These are phyloP conservation scores for Pogonocichla stellata DNA, from an alignment of 2,113 vertebrate species.

Conservation along the genomic window DNA sequence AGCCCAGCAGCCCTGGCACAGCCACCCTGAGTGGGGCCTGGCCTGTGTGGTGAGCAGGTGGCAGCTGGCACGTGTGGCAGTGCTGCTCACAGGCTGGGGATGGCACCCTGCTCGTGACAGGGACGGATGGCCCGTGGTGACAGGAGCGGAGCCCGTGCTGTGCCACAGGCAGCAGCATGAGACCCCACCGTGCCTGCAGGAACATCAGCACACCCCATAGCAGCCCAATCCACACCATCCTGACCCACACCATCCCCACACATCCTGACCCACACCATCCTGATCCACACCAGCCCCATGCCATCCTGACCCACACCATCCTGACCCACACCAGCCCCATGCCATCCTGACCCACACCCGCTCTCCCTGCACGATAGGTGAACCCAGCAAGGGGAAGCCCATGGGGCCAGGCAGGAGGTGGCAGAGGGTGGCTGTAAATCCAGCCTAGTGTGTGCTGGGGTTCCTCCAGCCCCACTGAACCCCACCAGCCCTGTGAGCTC, in stretches of 20 bases:
- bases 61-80: neutral
- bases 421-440: too few relatives aligned
- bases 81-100: accelerated
- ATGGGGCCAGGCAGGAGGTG: accelerated
- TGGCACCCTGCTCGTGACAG: accelerated
- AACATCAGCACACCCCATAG: neutral
- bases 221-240: neutral
- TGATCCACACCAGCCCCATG: too few relatives aligned
- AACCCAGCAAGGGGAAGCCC: neutral
- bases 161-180: neutral
- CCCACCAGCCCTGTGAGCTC: too few relatives aligned
- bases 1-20: neutral
- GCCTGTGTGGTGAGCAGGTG: neutral
- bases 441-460: too few relatives aligned
- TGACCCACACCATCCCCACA: neutral
- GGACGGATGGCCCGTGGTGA: accelerated
- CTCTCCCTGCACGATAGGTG: neutral
- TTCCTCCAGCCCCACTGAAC: too few relatives aligned
- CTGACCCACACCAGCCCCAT: neutral
- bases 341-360: neutral
- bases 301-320: neutral
- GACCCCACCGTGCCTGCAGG: neutral
- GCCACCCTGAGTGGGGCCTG: neutral
- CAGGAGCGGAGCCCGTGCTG: accelerated
- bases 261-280: neutral